A percentile compares a stretch with the other conserved stretches of the same genome.
Evolutionary conservation across 23 tunicate genomes (phyloP).

Genomic region (Halocynthia roretzi): DNA sequence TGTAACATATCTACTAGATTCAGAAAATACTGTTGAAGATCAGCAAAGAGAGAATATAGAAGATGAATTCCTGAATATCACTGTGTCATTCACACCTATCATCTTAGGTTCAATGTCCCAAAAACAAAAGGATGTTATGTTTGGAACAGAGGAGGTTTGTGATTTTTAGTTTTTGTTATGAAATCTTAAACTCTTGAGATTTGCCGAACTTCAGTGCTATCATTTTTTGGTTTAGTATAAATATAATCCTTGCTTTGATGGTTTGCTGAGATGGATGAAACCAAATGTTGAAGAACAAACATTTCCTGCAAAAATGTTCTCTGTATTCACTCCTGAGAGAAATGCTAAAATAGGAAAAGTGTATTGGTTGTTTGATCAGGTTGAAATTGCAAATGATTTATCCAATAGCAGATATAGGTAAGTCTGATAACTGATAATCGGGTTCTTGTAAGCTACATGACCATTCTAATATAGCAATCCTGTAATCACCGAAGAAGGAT

Average conservation of each 20-base stretch:
- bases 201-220: not conserved
- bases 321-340: conserved; percentile 26
- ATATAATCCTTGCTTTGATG: conserved; percentile 22
- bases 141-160: conserved; percentile 36
- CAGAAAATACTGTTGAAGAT: too few relatives aligned
- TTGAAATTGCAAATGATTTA: too few relatives aligned
- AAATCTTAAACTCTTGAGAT: not conserved
- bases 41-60: too few relatives aligned
- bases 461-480: too few relatives aligned
- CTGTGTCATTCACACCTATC: conserved; percentile 5
- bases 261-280: conserved; percentile 40
- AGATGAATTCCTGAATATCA: too few relatives aligned
- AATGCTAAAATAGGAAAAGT: conserved; percentile 21
- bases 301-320: conserved; percentile 28
- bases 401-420: too few relatives aligned
- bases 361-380: conserved; percentile 27
- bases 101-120: conserved; percentile 35
- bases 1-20: too few relatives aligned
- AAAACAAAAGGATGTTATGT: conserved; percentile 31
- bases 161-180: not conserved
- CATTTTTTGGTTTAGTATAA: conserved; percentile 20
- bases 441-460: too few relatives aligned
- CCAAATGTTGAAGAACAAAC: conserved; percentile 1
- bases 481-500: too few relatives aligned
- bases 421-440: too few relatives aligned